phyloP scores from a whole-genome alignment of 1,140 invertebrate genomes.

The Drosophila simulans region DNA sequence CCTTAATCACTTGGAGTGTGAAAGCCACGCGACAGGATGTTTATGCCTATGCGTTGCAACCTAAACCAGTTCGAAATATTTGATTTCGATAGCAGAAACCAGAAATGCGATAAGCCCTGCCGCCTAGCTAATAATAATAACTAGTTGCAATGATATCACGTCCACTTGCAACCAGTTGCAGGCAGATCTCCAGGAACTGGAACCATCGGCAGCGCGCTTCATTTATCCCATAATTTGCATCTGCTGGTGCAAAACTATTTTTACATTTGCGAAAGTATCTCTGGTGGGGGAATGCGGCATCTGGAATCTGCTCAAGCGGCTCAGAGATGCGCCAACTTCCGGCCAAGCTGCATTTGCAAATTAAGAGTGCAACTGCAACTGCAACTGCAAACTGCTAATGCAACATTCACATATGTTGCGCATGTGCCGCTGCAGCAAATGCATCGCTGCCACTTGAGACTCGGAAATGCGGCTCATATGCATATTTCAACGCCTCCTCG shows the following conservation, averaged over 20 bases:
- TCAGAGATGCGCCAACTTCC: constrained; percentile 55
- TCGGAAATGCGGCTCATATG: constrained; percentile 24
- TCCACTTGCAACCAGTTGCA: constrained; percentile 24
- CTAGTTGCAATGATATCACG: constrained; percentile 20
- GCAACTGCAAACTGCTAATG: constrained; percentile 8
- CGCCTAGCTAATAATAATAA: constrained; percentile 25
- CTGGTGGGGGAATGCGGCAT: constrained; percentile 11
- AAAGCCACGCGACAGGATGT: constrained; percentile 76
- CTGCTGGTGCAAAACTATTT: constrained; percentile 36
- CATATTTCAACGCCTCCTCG: constrained; percentile 64
- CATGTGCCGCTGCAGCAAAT: constrained; percentile 51
- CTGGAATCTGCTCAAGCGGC: constrained; percentile 27
- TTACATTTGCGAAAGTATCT: constrained; percentile 32
- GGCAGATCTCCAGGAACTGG: constrained; percentile 7
- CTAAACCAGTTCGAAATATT: constrained; percentile 9
- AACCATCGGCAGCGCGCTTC: constrained; percentile 21
- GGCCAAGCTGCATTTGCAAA: constrained; percentile 39
- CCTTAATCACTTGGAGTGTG: constrained; percentile 57
- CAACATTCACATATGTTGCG: constrained; percentile 55
- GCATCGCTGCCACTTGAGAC: constrained; percentile 50
- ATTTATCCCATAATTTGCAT: constrained; percentile 42
- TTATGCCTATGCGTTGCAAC: constrained; percentile 48
- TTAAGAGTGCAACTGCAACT: constrained; percentile 1
- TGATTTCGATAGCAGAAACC: constrained; percentile 15
- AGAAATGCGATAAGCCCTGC: constrained; percentile 11